Base-by-base conservation (phyloP, 2,113 vertebrate species). In the Entelurus aequoreus region DNA sequence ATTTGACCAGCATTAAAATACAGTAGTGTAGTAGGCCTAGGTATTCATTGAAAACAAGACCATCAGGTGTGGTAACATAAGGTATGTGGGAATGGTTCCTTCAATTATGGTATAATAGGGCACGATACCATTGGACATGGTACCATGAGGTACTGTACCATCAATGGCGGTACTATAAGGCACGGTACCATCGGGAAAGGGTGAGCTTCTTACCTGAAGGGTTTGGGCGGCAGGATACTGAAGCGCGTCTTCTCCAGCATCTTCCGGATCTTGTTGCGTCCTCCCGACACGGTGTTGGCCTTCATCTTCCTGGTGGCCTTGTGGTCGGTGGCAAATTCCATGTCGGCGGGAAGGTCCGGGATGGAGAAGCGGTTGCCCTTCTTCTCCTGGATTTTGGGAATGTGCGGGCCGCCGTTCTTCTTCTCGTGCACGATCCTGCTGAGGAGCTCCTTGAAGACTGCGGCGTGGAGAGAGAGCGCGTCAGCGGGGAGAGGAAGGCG, bases 361-460 rank as follows among this genome's bases (percentile, higher is more conserved):
- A 98, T 97, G 69, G 96, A 98, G n/a, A 95, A 94, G 63, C 96
- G 95, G 75, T 97, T 96, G 78, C 87, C 93, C 75, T 95, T 98
- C 84, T 97, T 98, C 79, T 98, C 95, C 64, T 95, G 94, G 79
- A 97, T 98, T 89, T 95, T 97, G 13, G 96, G 95, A 75, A 97
- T 94, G 84, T 99, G 95, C 42, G 93, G 94, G 42, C 91, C 84
- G 11, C 94, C 94, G 6, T 93, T 94, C 75, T 95, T 92, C 78
- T 92, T 96, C 79, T 98, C 94, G 4, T 95, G 93, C 28, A 89
- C 74, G 56, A 95, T 90, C 61, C 94, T 90, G 89, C 88, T 94
- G n/a, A 96, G 92, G 68, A 98, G 91, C 72, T 98, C 95, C 84
- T 98, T 99, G 73, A 98, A 99, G 42, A 98, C 96, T 99, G 58